These are phyloP conservation scores for Platorchestia sp. DNA, from an alignment of 1,140 invertebrate genomes.

Conservation along the genomic window DNA sequence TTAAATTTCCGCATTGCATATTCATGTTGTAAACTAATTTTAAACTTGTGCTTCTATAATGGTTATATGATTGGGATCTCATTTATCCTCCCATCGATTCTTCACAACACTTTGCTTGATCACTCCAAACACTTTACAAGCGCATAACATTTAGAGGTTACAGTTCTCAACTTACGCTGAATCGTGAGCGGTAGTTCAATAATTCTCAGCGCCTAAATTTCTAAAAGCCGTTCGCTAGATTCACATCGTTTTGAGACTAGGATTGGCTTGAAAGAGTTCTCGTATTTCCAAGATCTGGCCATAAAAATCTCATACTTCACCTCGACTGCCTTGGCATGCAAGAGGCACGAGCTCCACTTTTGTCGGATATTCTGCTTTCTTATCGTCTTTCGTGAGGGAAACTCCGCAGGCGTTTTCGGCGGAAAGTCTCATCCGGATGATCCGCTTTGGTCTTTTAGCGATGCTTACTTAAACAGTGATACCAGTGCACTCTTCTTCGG, in stretches of 20 bases:
- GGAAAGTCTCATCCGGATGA: conserved; percentile 11
- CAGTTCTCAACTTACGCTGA: too few species aligned
- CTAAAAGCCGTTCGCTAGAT: not conserved
- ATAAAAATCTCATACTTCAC: not conserved
- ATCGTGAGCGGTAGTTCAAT: not conserved
- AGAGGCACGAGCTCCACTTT: not conserved
- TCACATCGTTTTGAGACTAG: not conserved
- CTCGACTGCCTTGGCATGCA: not conserved
- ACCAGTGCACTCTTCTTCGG: not conserved
- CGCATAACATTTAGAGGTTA: too few species aligned
- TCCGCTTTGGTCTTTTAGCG: not conserved
- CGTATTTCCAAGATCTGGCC: not conserved
- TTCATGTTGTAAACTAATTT: too few species aligned
- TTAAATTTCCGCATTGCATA: too few species aligned
- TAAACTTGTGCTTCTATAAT: too few species aligned
- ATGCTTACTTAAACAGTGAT: conserved; percentile 29
- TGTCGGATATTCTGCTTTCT: not conserved
- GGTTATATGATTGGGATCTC: too few species aligned
- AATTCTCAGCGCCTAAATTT: not conserved
- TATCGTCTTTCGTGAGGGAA: conserved; percentile 25
- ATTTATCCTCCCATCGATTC: too few species aligned
- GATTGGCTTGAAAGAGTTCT: not conserved
- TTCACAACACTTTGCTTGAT: too few species aligned
- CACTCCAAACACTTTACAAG: too few species aligned
- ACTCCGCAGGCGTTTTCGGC: not conserved